phyloP scores from a whole-genome alignment of 2,797 vertebrate species.

The Rhabdomys pumilio region DNA sequence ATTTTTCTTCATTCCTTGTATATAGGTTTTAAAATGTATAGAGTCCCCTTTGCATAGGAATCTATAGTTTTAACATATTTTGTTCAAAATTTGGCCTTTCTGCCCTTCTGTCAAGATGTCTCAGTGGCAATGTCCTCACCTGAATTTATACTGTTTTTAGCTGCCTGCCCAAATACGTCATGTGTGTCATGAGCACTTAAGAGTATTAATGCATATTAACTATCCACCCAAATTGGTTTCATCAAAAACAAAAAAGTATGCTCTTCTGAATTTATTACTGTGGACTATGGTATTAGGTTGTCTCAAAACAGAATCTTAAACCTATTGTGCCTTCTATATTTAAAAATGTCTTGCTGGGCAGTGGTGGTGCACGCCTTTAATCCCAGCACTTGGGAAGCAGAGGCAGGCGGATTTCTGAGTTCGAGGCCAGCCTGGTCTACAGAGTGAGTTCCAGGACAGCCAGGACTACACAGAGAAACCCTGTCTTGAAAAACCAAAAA shows the following conservation, averaged over 20 bases:
- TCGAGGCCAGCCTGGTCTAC: no score
- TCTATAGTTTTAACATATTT: conserved; percentile 56
- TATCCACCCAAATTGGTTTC: conserved; percentile 60
- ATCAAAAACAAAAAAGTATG: conserved; percentile 33
- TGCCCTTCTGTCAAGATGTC: conserved; percentile 29
- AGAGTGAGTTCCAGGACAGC: no score
- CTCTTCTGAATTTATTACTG: conserved; percentile 58
- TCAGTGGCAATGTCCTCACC: conserved; percentile 38
- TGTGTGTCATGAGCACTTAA: neutral
- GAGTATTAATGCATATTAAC: conserved; percentile 42
- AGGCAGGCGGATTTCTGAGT: no score
- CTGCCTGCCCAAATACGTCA: conserved; percentile 22
- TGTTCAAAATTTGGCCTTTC: neutral
- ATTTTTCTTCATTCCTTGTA: conserved; percentile 32
- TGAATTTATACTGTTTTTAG: conserved; percentile 48
- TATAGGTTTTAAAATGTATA: conserved; percentile 25
- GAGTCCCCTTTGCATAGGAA: conserved; percentile 53
- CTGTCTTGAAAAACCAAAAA: no score
- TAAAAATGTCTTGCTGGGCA: conserved; percentile 27
- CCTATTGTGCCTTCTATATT: neutral
- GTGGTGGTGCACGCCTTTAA: no score
- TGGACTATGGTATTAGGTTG: conserved; percentile 48
- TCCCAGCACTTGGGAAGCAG: no score
- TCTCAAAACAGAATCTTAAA: conserved; percentile 34
- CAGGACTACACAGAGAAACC: no score